phyloP scores from a whole-genome alignment of 2,888 invertebrate species.

The Plebejus melissa region DNA sequence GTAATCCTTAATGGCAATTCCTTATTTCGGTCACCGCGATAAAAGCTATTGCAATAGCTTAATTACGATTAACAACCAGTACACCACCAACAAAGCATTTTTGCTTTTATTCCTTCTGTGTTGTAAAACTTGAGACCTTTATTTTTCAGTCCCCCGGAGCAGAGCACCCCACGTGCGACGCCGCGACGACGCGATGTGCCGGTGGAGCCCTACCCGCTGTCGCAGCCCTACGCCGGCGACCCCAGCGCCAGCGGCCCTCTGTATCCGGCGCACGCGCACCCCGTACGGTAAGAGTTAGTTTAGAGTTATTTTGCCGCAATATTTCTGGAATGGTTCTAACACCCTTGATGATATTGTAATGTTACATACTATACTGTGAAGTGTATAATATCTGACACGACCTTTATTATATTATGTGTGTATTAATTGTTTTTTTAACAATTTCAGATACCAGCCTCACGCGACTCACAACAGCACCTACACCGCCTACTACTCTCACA shows the following conservation, averaged over 20 bases:
- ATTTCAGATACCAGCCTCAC: slow-evolving; percentile 70
- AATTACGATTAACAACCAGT: no score
- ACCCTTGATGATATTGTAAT: no score
- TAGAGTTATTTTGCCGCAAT: no score
- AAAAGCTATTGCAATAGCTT: no score
- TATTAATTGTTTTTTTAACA: slow-evolving; percentile 28
- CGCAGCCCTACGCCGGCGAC: slow-evolving; percentile 82
- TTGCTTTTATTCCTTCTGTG: no score
- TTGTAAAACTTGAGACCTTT: neutral
- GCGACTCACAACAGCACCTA: slow-evolving; percentile 66
- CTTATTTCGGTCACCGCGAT: no score
- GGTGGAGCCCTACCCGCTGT: slow-evolving; percentile 58
- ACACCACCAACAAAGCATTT: no score
- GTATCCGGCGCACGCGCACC: slow-evolving; percentile 78
- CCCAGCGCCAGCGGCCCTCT: slow-evolving; percentile 83
- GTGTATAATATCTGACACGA: no score
- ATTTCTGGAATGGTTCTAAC: no score
- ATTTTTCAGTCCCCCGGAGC: slow-evolving; percentile 60
- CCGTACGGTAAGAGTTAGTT: slow-evolving; percentile 54
- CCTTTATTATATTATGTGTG: no score
- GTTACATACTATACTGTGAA: no score
- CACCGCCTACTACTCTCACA: slow-evolving; percentile 72
- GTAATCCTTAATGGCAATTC: no score
- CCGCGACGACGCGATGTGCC: slow-evolving; percentile 54
- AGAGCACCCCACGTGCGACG: slow-evolving; percentile 50